A percentile compares a stretch with the other conserved stretches of the same genome.
Conservation (phyloP, 2,797 vertebrate species). For the Pseudochirops corinnae region DNA sequence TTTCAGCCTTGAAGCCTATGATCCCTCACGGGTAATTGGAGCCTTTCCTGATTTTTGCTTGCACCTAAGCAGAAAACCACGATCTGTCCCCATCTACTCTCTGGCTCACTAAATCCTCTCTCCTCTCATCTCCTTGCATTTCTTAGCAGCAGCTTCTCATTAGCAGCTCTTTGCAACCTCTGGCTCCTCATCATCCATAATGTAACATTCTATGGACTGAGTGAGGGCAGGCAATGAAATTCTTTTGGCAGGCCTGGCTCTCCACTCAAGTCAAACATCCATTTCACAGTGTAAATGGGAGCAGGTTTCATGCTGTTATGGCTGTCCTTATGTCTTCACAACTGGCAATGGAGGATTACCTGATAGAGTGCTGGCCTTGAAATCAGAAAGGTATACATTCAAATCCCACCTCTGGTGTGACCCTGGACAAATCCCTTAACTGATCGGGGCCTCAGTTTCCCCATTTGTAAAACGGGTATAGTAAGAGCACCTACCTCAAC, state of each 20-base stretch:
- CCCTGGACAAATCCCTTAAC: not conserved
- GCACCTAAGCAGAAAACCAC: not conserved
- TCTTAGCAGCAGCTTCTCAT: not conserved
- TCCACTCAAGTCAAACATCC: fast-evolving
- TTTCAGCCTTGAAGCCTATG: not conserved
- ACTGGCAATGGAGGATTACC: too few relatives aligned
- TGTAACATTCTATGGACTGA: not conserved
- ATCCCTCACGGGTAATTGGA: not conserved
- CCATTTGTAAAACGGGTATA: not conserved
- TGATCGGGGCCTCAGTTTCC: not conserved
- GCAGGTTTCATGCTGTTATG: too few relatives aligned
- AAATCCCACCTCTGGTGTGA: not conserved
- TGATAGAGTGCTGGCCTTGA: not conserved
- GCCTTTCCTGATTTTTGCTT: not conserved
- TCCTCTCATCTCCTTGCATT: not conserved
- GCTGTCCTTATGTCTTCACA: not conserved
- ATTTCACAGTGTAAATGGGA: not conserved
- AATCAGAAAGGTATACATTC: not conserved
- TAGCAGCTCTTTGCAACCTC: not conserved
- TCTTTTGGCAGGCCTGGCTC: not conserved
- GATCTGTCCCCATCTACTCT: not conserved
- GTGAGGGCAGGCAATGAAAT: not conserved
- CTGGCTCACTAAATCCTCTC: not conserved
- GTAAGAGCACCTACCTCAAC: not conserved
- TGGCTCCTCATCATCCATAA: fast-evolving